Evolutionary conservation across 2,113 vertebrate species (phyloP).

Genomic region (Hippocampus mohnikei): DNA sequence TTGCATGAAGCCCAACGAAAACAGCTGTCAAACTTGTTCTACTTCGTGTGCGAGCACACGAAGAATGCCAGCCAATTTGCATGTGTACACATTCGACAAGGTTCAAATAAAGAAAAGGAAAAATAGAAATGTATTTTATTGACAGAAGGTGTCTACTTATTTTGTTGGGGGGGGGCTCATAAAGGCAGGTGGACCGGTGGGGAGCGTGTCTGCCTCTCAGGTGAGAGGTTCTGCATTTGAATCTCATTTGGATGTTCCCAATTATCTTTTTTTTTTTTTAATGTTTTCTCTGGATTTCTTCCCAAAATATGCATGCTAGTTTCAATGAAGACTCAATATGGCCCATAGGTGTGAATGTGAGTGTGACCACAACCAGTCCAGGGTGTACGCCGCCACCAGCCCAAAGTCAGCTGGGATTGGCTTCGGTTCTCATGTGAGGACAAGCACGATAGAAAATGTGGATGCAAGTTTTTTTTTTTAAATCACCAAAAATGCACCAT

Average conservation of each 20-base stretch:
- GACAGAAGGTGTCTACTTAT: not conserved
- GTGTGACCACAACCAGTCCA: not conserved
- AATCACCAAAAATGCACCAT: not conserved
- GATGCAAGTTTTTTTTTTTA: not conserved
- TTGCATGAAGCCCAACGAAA: not conserved
- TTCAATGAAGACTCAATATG: no score
- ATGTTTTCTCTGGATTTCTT: no score
- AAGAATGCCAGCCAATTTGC: constrained; percentile 44
- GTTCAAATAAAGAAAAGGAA: constrained; percentile 5
- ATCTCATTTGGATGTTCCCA: not conserved
- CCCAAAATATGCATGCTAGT: no score
- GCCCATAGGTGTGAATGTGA: not conserved
- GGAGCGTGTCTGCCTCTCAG: no score
- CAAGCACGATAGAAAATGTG: not conserved
- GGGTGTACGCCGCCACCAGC: not conserved
- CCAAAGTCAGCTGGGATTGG: not conserved
- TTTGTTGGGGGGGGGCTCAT: not conserved
- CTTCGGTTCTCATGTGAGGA: not conserved
- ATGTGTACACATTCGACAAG: constrained; percentile 14
- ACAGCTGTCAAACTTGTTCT: not conserved
- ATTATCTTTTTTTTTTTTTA: no score
- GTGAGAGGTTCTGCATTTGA: not conserved
- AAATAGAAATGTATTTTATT: not conserved
- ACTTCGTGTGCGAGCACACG: not conserved
- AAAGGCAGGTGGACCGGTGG: not conserved